Conservation (phyloP, 2,888 invertebrate species). For the Tenthredo livida region DNA sequence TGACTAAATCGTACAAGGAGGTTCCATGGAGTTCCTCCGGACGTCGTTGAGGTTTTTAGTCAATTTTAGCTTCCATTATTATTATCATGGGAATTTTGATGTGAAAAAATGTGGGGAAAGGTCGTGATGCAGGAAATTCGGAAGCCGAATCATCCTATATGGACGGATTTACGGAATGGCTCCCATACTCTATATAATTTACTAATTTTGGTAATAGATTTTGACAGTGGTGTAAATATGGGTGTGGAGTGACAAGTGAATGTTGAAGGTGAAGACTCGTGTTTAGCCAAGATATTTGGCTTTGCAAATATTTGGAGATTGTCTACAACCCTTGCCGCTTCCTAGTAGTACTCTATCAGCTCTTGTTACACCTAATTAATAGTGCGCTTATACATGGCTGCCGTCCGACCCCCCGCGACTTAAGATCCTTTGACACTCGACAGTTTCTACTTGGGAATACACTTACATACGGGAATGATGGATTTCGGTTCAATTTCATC, state of each 20-base stretch:
- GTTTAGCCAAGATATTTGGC: slow-evolving; percentile 78
- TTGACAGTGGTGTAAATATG: slow-evolving; percentile 14
- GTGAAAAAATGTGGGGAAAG: background rate
- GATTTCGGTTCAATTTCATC: background rate
- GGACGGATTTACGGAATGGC: background rate
- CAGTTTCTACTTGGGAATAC: background rate
- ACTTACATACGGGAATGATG: background rate
- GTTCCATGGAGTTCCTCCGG: background rate
- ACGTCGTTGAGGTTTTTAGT: background rate
- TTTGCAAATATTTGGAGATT: slow-evolving; percentile 78
- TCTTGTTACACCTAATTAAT: slow-evolving; percentile 74
- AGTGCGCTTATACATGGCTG: slow-evolving; percentile 56
- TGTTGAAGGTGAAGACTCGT: slow-evolving; percentile 65
- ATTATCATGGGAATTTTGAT: background rate
- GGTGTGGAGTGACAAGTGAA: slow-evolving; percentile 36
- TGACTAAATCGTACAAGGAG: background rate
- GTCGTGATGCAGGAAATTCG: background rate
- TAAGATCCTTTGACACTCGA: slow-evolving; percentile 38
- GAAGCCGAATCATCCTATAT: too few relatives aligned
- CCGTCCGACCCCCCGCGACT: background rate
- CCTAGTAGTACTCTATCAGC: slow-evolving; percentile 71
- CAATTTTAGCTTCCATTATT: background rate
- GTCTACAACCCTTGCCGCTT: slow-evolving; percentile 72
- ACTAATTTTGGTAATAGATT: slow-evolving; percentile 27
- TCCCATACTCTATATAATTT: background rate